Conservation (phyloP, 2,113 vertebrate genomes). For the Chloropsis hardwickii region DNA sequence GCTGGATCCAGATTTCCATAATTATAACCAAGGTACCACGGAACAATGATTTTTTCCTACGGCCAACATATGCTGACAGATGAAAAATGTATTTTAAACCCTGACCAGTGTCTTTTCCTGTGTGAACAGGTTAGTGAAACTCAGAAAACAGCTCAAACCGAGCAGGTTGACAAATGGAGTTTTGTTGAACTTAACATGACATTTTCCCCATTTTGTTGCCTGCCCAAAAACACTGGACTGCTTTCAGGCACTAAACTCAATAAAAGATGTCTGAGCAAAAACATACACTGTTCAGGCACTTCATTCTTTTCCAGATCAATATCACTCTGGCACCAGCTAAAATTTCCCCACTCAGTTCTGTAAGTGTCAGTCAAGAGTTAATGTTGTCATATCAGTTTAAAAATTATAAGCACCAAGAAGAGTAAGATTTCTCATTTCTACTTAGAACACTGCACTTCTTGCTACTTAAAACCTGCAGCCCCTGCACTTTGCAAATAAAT, state of each 20-base stretch:
- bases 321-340: background rate
- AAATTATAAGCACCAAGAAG: background rate
- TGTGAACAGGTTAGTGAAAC: background rate
- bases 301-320: background rate
- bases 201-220: background rate
- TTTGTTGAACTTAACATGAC: background rate
- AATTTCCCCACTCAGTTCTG: background rate
- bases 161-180: background rate
- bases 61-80: background rate
- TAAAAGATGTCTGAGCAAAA: background rate
- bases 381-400: background rate
- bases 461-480: background rate
- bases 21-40: background rate
- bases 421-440: background rate
- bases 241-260: background rate
- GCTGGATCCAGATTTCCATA: background rate
- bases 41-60: background rate
- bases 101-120: background rate
- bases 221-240: background rate
- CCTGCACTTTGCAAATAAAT: background rate
- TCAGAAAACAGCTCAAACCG: background rate
- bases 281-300: fast-evolving
- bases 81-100: background rate
- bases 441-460: background rate
- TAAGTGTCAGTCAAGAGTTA: background rate